Evolutionary conservation across 2,888 invertebrate genomes (phyloP), one percentile per base, ranked within the genome.

Genomic region (Himalopsyche japonica): DNA sequence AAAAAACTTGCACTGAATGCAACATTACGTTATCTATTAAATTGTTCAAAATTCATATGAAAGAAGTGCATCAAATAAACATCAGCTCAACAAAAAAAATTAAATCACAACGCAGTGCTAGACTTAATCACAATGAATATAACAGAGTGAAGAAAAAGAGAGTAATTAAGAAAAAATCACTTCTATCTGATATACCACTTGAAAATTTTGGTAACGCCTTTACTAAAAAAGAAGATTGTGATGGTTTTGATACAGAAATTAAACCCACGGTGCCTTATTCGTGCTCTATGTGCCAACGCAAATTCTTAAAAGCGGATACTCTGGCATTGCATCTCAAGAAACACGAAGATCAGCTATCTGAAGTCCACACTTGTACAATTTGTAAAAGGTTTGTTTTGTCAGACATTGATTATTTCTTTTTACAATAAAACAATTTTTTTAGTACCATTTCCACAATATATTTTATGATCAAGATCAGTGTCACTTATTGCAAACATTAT

Each of bases 251-350:
- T 81, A 64, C 18, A 15, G 80, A 49, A 84, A 77, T 20, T 64
- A 49, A 70, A 32, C 47, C 37, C 30, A 2, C 57, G 81, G 78
- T 88, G 88, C 82, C 87, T 80, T 88, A 88, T 82, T 87, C 90
- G 88, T 93, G 92, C 87, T 89, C 90, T 0, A 87, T 90, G 85
- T 93, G 90, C 84, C 89, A 90, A 88, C 89, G 90, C 57, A 90
- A 89, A 82, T 93, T 91, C 87, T 90, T 88, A 49, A 89, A 89
- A 4, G 90, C 91, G 87, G 88, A 88, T 30, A 89, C 91, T 1
- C 88, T 90, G n/a, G 86, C 88, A 0, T 87, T 88, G 27, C 92
- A 92, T 87, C 88, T 91, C 85, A 90, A 89, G 48, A 89, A 89
- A 8, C 91, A 91, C 10, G 89, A 90, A 79, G 87, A 88, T n/a